These are phyloP conservation scores for Rhyacophila evoluta DNA, from an alignment of 2,888 invertebrate genomes.

Conservation along the genomic window DNA sequence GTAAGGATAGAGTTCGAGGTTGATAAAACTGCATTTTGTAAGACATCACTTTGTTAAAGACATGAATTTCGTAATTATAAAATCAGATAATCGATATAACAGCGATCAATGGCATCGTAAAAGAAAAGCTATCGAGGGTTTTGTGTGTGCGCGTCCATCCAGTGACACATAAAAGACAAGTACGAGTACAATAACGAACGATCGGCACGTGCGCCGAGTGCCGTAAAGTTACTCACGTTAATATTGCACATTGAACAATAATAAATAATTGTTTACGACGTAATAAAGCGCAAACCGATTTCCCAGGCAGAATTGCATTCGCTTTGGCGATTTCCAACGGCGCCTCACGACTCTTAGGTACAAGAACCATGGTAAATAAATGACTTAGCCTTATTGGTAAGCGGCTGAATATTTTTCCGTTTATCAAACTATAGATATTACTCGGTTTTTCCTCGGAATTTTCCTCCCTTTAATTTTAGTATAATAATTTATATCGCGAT, in stretches of 20 bases:
- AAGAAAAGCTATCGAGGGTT: neutral
- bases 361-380: no score
- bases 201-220: neutral
- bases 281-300: neutral
- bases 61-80: no score
- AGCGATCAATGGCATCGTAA: neutral
- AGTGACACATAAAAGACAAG: neutral
- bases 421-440: no score
- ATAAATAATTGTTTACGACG: neutral
- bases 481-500: no score
- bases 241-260: constrained; percentile 13
- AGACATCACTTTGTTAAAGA: no score
- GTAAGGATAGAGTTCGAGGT: no score
- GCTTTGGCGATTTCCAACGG: neutral
- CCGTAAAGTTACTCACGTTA: neutral
- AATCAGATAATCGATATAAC: neutral
- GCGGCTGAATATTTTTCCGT: no score
- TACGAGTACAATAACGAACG: neutral
- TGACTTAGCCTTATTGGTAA: no score
- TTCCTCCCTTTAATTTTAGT: no score
- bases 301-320: neutral
- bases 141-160: neutral
- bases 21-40: no score
- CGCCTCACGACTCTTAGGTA: no score
- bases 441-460: no score